Conservation (phyloP, 1,140 invertebrate genomes). For the Solen grandis region DNA sequence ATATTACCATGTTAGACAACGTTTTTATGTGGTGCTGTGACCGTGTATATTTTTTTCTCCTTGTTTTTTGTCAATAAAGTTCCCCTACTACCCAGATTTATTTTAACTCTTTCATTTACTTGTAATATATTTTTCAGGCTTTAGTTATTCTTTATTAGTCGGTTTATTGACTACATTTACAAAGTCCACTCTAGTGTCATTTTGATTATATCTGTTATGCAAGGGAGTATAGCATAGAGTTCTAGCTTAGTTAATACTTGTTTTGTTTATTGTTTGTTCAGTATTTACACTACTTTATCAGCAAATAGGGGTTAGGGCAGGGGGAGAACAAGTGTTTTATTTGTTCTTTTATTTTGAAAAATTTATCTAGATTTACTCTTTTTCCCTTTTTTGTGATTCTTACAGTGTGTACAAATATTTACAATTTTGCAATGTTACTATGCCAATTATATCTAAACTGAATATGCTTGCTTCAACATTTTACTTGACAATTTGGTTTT, state of each 20-base stretch:
- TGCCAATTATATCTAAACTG: background rate
- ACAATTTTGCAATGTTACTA: constrained; percentile 41
- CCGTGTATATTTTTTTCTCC: constrained; percentile 3
- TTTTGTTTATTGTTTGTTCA: constrained; percentile 49
- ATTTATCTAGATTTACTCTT: constrained; percentile 52
- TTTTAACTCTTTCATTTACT: constrained; percentile 13
- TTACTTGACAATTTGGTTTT: background rate
- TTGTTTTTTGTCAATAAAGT: background rate
- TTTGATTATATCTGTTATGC: background rate
- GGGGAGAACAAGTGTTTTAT: constrained; percentile 55
- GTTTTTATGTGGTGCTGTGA: constrained; percentile 25
- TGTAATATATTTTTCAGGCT: background rate
- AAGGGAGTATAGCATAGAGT: background rate
- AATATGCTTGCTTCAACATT: background rate
- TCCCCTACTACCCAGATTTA: constrained; percentile 5
- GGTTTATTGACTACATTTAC: background rate
- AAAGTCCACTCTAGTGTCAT: background rate
- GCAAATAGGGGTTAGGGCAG: constrained; percentile 18
- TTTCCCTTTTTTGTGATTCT: constrained; percentile 50
- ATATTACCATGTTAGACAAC: background rate
- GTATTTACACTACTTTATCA: constrained; percentile 54
- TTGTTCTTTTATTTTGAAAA: constrained; percentile 58
- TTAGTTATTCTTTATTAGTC: background rate
- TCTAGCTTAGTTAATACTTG: background rate
- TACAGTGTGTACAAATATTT: constrained; percentile 48